A percentile compares a stretch with the other conserved stretches of the same genome.
phyloP scores from a whole-genome alignment of 2,888 invertebrate species.

The Xanthostigma xanthostigma region DNA sequence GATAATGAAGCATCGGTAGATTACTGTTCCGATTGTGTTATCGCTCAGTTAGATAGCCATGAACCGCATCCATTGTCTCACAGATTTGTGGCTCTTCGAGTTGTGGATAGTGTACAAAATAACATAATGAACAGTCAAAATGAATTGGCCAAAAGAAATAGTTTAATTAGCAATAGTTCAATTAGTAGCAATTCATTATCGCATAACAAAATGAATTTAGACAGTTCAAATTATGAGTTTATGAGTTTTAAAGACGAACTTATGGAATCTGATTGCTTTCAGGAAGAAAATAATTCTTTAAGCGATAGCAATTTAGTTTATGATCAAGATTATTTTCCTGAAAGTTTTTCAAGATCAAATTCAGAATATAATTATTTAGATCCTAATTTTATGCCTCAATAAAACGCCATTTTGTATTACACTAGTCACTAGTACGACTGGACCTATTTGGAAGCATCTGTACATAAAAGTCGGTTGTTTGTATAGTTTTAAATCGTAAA shows the following conservation, averaged over 20 bases:
- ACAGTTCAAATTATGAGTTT: too few species aligned
- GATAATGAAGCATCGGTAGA: conserved; percentile 34
- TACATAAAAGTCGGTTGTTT: too few species aligned
- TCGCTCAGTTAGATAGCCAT: conserved; percentile 33
- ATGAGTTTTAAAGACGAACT: too few species aligned
- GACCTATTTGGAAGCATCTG: too few species aligned
- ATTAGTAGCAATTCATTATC: conserved; percentile 5
- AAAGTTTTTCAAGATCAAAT: conserved; percentile 9
- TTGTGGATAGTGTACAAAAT: conserved; percentile 8
- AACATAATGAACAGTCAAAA: background rate
- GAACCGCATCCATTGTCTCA: conserved; percentile 32
- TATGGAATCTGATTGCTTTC: too few species aligned
- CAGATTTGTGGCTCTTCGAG: conserved; percentile 24
- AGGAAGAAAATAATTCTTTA: background rate
- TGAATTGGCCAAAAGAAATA: conserved; percentile 7
- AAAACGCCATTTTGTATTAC: background rate
- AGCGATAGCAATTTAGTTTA: conserved; percentile 2
- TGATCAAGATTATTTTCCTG: conserved; percentile 14
- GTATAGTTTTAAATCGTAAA: too few species aligned
- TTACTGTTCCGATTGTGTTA: conserved; percentile 48
- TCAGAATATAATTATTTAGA: conserved; percentile 17
- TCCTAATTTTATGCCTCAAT: conserved; percentile 16
- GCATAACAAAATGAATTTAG: too few species aligned
- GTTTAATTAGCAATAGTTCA: conserved; percentile 5
- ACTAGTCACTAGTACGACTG: too few species aligned